A percentile compares a stretch with the other conserved stretches of the same genome.
Evolutionary conservation across 1,140 invertebrate species (phyloP).

Genomic region (Hyposmocoma kahamanoa): DNA sequence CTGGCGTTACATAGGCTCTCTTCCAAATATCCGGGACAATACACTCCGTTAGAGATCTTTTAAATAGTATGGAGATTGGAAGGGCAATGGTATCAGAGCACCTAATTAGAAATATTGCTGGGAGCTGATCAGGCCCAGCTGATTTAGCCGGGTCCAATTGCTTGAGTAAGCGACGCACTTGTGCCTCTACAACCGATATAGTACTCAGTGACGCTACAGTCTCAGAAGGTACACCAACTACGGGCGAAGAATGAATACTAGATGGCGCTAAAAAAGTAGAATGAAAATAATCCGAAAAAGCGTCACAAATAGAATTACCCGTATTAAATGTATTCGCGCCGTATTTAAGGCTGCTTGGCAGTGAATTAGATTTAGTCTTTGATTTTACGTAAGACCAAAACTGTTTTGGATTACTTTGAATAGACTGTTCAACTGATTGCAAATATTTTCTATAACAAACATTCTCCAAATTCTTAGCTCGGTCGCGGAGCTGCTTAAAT

Average conservation of each 20-base stretch:
- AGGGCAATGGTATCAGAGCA: slow-evolving; percentile 16
- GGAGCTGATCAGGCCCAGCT: slow-evolving; percentile 15
- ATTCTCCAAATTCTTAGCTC: slow-evolving; percentile 7
- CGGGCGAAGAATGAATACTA: background rate
- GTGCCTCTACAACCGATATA: background rate
- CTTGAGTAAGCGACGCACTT: background rate
- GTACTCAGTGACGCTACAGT: background rate
- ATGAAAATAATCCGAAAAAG: slow-evolving; percentile 17
- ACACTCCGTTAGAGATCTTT: slow-evolving; percentile 15
- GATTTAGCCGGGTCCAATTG: background rate
- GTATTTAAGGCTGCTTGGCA: slow-evolving; percentile 6
- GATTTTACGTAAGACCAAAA: slow-evolving; percentile 16
- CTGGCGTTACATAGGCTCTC: slow-evolving; percentile 20
- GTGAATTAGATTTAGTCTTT: background rate
- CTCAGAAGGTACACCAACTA: background rate
- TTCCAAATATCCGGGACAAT: slow-evolving; percentile 25
- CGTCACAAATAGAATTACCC: slow-evolving; percentile 12
- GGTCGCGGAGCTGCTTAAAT: slow-evolving; percentile 11
- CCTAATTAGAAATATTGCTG: slow-evolving; percentile 17
- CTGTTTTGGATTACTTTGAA: slow-evolving; percentile 16
- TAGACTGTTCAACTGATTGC: slow-evolving; percentile 6
- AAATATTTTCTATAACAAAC: slow-evolving; percentile 12
- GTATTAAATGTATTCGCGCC: background rate
- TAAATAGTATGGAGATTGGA: slow-evolving; percentile 19
- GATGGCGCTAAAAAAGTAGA: slow-evolving; percentile 6